Evolutionary conservation across 92 coral and sea anemone species (phyloP).

Genomic region (Phenganax stokvisi): DNA sequence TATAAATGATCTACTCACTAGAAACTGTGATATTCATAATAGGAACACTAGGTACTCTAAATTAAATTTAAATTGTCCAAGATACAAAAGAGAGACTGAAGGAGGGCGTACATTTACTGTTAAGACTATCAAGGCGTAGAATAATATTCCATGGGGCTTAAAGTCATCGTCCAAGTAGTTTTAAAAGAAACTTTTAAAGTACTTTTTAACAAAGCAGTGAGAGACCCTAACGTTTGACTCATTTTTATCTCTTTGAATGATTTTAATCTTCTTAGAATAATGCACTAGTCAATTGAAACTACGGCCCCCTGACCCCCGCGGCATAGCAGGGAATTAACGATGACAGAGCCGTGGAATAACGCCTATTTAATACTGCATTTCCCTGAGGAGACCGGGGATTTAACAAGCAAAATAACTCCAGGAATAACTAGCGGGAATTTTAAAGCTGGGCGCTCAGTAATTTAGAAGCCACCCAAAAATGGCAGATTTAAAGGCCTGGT

Average conservation of each 20-base stretch:
- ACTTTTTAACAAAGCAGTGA: conserved; percentile 7
- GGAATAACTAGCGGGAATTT: too few species aligned
- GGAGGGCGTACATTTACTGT: conserved; percentile 7
- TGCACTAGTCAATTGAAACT: not conserved
- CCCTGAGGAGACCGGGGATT: too few species aligned
- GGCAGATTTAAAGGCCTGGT: too few species aligned
- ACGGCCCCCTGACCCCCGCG: too few species aligned
- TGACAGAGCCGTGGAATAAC: too few species aligned
- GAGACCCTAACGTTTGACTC: not conserved
- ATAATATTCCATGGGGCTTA: not conserved
- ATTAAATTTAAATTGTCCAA: conserved; percentile 23
- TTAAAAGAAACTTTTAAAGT: conserved; percentile 4
- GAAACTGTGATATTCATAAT: conserved; percentile 43
- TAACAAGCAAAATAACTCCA: too few species aligned
- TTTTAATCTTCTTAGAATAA: not conserved
- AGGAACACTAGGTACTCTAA: conserved; percentile 34
- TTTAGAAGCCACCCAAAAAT: too few species aligned
- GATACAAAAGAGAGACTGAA: conserved; percentile 7
- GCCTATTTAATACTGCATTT: too few species aligned
- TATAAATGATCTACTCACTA: conserved; percentile 36
- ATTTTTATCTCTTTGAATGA: not conserved
- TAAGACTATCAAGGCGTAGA: not conserved
- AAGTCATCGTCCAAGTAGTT: not conserved
- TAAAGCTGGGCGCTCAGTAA: too few species aligned
- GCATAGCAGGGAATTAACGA: too few species aligned